Base-by-base conservation (phyloP, 2,797 vertebrate species). In the Triplophysa yarkandensis region DNA sequence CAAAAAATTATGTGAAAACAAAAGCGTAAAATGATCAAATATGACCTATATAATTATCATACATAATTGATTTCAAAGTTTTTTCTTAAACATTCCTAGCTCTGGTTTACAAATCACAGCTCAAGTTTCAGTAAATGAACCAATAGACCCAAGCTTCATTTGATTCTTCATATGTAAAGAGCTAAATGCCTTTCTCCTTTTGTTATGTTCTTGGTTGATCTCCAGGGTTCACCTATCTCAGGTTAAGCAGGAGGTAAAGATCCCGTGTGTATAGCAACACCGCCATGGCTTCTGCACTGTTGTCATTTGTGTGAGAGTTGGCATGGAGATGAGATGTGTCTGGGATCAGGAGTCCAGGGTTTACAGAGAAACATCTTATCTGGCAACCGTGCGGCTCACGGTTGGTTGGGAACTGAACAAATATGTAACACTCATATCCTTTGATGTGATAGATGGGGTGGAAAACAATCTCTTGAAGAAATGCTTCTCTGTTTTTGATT, bases 211-310 rank as follows among this genome's bases (percentile, higher is more conserved):
- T 25, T 62, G 43, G 11, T 58, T 65, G 65, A 57, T 4, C 73
- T 64, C 77, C 63, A 61, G 68, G 70, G 66, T 85, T 79, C 77
- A 69, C 13, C 81, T 76, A 21, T 25, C 62, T 82, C 36, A 54
- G 48, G 70, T 80, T 77, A 60, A 70, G 43, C 78, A 73, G 71
- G 81, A 82, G 71, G 78, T 73, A 60, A 76, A 81, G 72, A 50
- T 74, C 78, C 65, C 64, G 62, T 46, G 77, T 79, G 76, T 85
- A 71, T 82, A 81, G 77, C 84, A 82, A 78, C 81, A 82, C 66
- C 87, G 84, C 84, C 16, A 67, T 80, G 82, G 86, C 85, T 80
- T 83, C 80, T 57, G 16, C 78, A 85, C 90, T 90, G 88, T 85
- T 71, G 85, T 82, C 88, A 83, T 78, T 82, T 79, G 74, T 34